Base-by-base conservation (phyloP, 2,113 vertebrate genomes). In the Neopipo cinnamomea region DNA sequence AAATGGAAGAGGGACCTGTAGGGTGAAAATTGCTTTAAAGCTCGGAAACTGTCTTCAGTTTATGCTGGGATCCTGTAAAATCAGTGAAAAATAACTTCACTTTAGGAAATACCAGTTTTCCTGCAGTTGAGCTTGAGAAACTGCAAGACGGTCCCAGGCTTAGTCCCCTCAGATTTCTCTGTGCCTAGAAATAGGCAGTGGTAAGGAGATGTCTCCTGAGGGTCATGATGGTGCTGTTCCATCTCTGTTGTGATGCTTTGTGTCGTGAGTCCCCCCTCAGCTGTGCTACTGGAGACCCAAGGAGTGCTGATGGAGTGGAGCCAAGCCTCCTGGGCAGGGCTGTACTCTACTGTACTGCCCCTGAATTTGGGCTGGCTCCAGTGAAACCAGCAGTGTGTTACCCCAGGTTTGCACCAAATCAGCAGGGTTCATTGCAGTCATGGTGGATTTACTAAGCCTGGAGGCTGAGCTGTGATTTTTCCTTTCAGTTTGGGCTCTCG, bases 381-480 rank as follows among this genome's bases (percentile, higher is more conserved):
- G 52, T 35, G 58, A 72, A 39, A 67, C 39, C 25, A 31, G 27
- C 18, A 50, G 21, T 13, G 24, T 13, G 33, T 67, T 85, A 39
- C 46, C 89, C 63, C 65, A 42, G n/a, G 23, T 82, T 75, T 82
- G 55, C 62, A 58, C 31, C 47, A 35, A 8, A 50, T 80, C 88
- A 77, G 85, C 88, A 53, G 77, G 16, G 31, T 65, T 92, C 83
- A 52, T 37, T 85, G 68, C 42, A 74, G 19, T 23, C 5, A 0
- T 20, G 25, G 52, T 82, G 49, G 86, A 76, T 84, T 96, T 89
- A 46, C 47, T 35, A 13, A 74, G 68, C 61, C 56, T 77, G 49
- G 56, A 59, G 80, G 37, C 93, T 86, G 87, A 94, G 68, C 89
- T 94, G 65, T 76, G 86, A 46, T 68, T 93, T 89, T 89, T 56